phyloP scores from a whole-genome alignment of 1,140 invertebrate species.

The Drosophila lowei region DNA sequence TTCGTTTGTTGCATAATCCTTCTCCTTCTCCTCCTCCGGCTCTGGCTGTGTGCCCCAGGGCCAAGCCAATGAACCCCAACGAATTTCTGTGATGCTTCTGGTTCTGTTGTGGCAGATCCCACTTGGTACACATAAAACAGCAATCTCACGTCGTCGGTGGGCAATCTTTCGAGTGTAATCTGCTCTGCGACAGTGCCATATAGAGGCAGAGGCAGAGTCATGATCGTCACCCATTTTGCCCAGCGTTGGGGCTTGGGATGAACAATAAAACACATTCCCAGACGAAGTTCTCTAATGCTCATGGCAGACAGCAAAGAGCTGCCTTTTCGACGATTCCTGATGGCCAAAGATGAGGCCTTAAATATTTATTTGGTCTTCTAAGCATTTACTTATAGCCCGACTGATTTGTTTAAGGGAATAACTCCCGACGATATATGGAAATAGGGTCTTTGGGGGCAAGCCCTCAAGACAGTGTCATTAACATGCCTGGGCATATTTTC shows the following conservation, averaged over 20 bases:
- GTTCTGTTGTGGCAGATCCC: not conserved
- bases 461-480: constrained; percentile 29
- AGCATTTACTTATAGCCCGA: too few relatives aligned
- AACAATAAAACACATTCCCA: constrained; percentile 43
- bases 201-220: not conserved
- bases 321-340: too few relatives aligned
- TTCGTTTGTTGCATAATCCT: constrained; percentile 79
- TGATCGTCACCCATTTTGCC: constrained; percentile 32
- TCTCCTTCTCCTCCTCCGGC: not conserved
- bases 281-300: constrained; percentile 1
- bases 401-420: too few relatives aligned
- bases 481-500: constrained; percentile 50
- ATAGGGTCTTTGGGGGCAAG: not conserved
- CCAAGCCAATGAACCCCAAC: constrained; percentile 68
- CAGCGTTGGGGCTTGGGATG: constrained; percentile 27
- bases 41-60: not conserved
- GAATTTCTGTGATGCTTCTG: constrained; percentile 36
- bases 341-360: too few relatives aligned
- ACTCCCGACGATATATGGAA: too few relatives aligned
- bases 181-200: constrained; percentile 1
- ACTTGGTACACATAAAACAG: constrained; percentile 68
- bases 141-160: constrained; percentile 67
- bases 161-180: constrained; percentile 75
- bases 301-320: too few relatives aligned
- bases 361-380: too few relatives aligned